Base-by-base conservation (phyloP, 2,113 vertebrate species). In the Ailurus styani region DNA sequence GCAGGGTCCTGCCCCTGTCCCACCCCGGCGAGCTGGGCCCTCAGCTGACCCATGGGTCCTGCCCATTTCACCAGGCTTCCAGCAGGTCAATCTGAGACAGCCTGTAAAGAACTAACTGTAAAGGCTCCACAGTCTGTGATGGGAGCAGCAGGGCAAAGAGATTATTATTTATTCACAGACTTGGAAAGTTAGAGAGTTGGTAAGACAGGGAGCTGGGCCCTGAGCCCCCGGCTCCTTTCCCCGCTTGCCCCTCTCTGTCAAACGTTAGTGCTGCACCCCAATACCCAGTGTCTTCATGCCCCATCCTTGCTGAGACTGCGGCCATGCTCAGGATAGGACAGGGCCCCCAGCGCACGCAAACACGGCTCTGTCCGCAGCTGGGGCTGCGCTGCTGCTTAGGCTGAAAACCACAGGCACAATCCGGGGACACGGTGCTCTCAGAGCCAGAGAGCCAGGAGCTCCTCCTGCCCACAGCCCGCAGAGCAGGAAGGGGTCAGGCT, bases 51-150 rank as follows among this genome's bases (percentile, higher is more conserved):
- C 25, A 31, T 4, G 42, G 57, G 15, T 20, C 27, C 13, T 37
- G 0, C 40, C 60, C 57, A 1, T 1, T 4, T 31, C 7, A 15
- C 29, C 27, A 12, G 70, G 54, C 9, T 52, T 23, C 29, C 2
- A 40, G 37, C 34, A 1, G 34, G 50, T 23, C 60, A 1, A 0
- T 13, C 25, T 29, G 23, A 81, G 25, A 4, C 3, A 79, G 45
- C 13, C 1, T 0, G 1, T 7, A 4, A 25, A 14, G 68, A 7
- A 25, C 37, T 0, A 0, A 55, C 18, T 1, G 14, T 0, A 7
- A 23, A 4, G 54, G 18, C 29, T 2, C 68, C 82, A 34, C 3
- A 0, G 0, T 12, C 27, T 7, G 12, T 13, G 31, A 55, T 4
- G 34, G 29, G 6, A 17, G 37, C 66, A 13, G 37, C 66, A 21